Evolutionary conservation across 2,888 invertebrate species (phyloP).

Genomic region (Andrena praecox): DNA sequence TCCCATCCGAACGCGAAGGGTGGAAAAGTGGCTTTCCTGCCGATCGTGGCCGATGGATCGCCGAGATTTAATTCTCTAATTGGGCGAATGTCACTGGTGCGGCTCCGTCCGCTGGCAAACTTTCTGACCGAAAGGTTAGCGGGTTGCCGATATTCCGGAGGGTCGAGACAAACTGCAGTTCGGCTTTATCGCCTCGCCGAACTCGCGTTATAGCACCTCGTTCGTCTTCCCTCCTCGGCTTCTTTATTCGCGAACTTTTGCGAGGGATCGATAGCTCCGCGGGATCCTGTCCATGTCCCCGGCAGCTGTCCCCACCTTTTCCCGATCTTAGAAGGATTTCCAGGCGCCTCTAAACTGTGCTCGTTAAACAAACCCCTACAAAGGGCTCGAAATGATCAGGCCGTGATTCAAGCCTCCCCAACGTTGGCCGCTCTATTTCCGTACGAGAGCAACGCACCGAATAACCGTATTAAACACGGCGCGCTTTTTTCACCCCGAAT

Average conservation of each 20-base stretch:
- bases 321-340: slow-evolving; percentile 8
- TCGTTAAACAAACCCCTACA: background rate
- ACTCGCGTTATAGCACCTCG: slow-evolving; percentile 54
- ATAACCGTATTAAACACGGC: background rate
- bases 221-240: slow-evolving; percentile 43
- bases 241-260: slow-evolving; percentile 53
- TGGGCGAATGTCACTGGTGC: slow-evolving; percentile 15
- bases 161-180: slow-evolving; percentile 56
- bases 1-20: too few relatives aligned
- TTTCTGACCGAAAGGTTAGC: slow-evolving; percentile 65
- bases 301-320: slow-evolving; percentile 24
- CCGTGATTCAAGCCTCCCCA: background rate
- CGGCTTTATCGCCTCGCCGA: slow-evolving; percentile 52
- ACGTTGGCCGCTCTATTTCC: background rate
- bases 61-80: slow-evolving; percentile 53
- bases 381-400: background rate
- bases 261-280: slow-evolving; percentile 29
- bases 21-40: slow-evolving; percentile 10
- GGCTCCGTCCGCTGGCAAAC: slow-evolving; percentile 32
- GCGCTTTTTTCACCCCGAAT: background rate
- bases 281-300: slow-evolving; percentile 1
- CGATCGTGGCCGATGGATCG: slow-evolving; percentile 30
- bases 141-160: slow-evolving; percentile 57
- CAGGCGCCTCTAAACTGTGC: background rate
- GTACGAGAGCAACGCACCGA: background rate